Conservation (phyloP, 2,113 vertebrate species). For the Pomatorhinus ruficollis region DNA sequence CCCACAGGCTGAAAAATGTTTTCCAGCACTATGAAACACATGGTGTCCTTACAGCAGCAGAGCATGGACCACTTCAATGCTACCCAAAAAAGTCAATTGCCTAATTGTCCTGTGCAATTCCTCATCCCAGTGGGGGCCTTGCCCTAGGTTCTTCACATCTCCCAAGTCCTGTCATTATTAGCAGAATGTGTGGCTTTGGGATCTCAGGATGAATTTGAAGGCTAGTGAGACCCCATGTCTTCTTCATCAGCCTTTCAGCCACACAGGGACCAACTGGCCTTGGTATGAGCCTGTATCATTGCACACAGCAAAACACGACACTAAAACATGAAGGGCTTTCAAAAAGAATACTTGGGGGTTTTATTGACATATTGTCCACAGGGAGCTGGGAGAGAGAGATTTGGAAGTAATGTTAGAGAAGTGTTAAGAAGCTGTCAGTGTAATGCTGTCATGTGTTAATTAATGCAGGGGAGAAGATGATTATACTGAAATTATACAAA, state of each 20-base stretch:
- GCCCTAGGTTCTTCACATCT: not conserved
- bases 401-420: slow-evolving; percentile 18
- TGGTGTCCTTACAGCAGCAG: not conserved
- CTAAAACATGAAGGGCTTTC: not conserved
- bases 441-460: slow-evolving; percentile 56
- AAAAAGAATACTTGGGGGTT: not conserved
- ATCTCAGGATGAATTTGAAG: not conserved
- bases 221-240: not conserved
- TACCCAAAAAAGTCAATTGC: not conserved
- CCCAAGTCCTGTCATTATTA: not conserved
- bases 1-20: not conserved
- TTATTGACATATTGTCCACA: slow-evolving; percentile 18
- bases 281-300: not conserved
- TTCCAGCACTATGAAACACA: not conserved
- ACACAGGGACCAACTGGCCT: not conserved
- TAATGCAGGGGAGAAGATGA: slow-evolving; percentile 29
- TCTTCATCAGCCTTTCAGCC: not conserved
- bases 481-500: slow-evolving; percentile 43
- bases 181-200: not conserved
- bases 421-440: slow-evolving; percentile 49
- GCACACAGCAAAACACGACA: not conserved
- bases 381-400: slow-evolving; percentile 1
- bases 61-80: not conserved
- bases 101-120: not conserved
- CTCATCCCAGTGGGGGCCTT: not conserved